phyloP scores from a whole-genome alignment of 2,797 vertebrate species.

The Macropodus opercularis region DNA sequence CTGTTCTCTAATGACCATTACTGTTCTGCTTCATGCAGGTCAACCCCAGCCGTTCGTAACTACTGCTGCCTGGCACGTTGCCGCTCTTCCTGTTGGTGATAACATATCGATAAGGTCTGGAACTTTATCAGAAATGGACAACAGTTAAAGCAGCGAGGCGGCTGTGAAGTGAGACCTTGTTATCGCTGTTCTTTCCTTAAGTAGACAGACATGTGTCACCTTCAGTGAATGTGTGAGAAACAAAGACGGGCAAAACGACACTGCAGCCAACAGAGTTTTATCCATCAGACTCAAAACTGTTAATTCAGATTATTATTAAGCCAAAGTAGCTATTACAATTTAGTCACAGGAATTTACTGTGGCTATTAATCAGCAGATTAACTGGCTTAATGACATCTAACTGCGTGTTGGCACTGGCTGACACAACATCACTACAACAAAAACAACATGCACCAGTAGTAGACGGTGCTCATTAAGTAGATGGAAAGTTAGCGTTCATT shows the following conservation, averaged over 20 bases:
- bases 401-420: conserved; percentile 1
- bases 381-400: conserved; percentile 9
- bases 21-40: neutral
- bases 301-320: conserved; percentile 2
- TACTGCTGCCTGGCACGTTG: conserved; percentile 38
- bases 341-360: neutral
- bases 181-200: conserved; percentile 61
- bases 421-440: conserved; percentile 1
- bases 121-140: conserved; percentile 48
- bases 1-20: neutral
- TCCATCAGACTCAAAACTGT: conserved; percentile 1
- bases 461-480: neutral
- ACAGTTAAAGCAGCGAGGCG: conserved; percentile 39
- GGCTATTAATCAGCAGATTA: conserved; percentile 7
- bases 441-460: neutral
- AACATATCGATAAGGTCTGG: conserved; percentile 45
- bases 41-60: neutral
- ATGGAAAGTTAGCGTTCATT: conserved; percentile 12
- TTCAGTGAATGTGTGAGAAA: neutral
- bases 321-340: neutral
- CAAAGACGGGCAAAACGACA: neutral
- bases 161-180: conserved; percentile 53
- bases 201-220: conserved; percentile 28
- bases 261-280: neutral
- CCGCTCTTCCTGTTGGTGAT: conserved; percentile 61